phyloP scores from a whole-genome alignment of 2,888 invertebrate genomes.

The Venusia cambrica region DNA sequence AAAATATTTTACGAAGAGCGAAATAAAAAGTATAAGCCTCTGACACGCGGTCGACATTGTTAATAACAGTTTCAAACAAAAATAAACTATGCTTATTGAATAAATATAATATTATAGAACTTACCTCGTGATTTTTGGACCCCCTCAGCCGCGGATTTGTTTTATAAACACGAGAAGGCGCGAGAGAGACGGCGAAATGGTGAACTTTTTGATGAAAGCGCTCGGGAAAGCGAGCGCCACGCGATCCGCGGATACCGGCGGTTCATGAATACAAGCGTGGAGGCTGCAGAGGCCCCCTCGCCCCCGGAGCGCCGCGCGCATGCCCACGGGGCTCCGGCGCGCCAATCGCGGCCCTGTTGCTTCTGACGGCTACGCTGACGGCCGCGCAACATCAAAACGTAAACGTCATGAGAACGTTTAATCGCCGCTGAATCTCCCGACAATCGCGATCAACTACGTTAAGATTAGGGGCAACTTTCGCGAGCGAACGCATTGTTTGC shows the following conservation, averaged over 20 bases:
- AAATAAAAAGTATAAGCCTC: constrained; percentile 1
- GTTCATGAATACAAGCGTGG: constrained; percentile 75
- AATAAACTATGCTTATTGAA: constrained; percentile 17
- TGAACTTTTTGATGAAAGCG: constrained; percentile 68
- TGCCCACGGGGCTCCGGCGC: constrained; percentile 53
- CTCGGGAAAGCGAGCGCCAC: constrained; percentile 64
- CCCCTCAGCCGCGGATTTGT: constrained; percentile 50
- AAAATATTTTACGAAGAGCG: background rate
- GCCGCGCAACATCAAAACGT: constrained; percentile 66
- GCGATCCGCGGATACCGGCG: constrained; percentile 76
- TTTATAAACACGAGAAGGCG: constrained; percentile 59
- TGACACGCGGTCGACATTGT: too few species aligned
- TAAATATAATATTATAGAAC: constrained; percentile 28
- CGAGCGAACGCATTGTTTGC: constrained; percentile 47
- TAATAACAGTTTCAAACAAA: constrained; percentile 11
- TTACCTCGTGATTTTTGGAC: constrained; percentile 51
- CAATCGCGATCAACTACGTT: constrained; percentile 65
- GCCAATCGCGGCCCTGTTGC: constrained; percentile 76
- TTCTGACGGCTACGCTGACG: constrained; percentile 75
- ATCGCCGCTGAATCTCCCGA: constrained; percentile 65
- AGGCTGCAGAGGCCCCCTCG: constrained; percentile 58
- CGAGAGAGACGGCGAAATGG: constrained; percentile 66
- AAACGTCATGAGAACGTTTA: constrained; percentile 75
- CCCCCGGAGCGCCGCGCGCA: constrained; percentile 44
- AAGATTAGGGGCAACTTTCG: constrained; percentile 57